A percentile compares a stretch with the other conserved stretches of the same genome.
phyloP scores from a whole-genome alignment of 2,113 vertebrate species.

The Hydrochoerus hydrochaeris region DNA sequence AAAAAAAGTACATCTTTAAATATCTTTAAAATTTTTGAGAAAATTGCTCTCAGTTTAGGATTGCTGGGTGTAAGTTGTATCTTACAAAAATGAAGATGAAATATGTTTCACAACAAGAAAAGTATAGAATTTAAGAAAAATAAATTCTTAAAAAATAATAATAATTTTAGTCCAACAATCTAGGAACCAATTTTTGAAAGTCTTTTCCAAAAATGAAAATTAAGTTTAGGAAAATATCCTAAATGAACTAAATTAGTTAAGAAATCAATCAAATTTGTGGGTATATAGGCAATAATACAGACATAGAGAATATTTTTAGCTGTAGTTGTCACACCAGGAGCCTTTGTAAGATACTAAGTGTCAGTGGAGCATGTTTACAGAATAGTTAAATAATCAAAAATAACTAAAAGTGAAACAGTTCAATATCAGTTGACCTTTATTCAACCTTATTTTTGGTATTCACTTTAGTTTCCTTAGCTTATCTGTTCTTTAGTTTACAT shows the following conservation, averaged over 20 bases:
- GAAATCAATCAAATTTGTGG: not conserved
- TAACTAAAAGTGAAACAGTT: not conserved
- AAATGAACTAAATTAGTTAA: not conserved
- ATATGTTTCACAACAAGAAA: not conserved
- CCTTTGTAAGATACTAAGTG: not conserved
- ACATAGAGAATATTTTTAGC: not conserved
- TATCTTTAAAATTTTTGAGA: not conserved
- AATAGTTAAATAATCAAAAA: constrained; percentile 24
- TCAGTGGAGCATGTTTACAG: not conserved
- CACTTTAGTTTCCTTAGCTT: not conserved
- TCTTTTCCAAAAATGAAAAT: constrained; percentile 7
- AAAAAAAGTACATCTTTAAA: not conserved
- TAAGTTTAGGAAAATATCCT: not conserved
- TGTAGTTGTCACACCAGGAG: not conserved
- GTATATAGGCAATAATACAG: not conserved
- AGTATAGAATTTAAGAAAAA: not conserved
- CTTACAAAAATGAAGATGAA: not conserved
- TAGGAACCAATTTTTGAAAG: not conserved
- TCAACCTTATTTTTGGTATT: not conserved
- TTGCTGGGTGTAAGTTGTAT: not conserved
- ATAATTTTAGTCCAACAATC: not conserved
- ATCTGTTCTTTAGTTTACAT: not conserved
- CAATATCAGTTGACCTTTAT: not conserved
- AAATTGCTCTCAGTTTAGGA: not conserved
- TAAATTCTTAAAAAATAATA: not conserved